Evolutionary conservation across 2,888 invertebrate genomes (phyloP).

Genomic region (Sminthurinus aureus): DNA sequence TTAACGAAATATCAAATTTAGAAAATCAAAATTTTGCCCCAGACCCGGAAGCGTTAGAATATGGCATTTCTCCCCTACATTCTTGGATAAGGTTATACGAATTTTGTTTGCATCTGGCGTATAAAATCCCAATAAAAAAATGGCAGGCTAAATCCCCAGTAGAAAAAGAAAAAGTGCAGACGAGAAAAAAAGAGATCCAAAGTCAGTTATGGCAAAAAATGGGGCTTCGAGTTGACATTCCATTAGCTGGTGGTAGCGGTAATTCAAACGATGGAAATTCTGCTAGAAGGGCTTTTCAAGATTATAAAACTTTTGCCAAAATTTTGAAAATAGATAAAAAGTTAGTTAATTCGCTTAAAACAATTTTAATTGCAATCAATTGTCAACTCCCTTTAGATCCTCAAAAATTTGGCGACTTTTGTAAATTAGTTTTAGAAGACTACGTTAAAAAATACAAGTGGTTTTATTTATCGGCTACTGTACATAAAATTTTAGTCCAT

Average conservation of each 20-base stretch:
- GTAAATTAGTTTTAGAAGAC: background rate
- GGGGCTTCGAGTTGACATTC: conserved; percentile 7
- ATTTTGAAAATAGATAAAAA: background rate
- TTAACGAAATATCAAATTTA: background rate
- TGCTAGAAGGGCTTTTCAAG: conserved; percentile 1
- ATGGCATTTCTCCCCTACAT: conserved; percentile 17
- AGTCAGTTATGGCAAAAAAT: background rate
- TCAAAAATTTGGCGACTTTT: conserved; percentile 11
- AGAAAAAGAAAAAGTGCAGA: background rate
- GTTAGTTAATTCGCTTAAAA: background rate
- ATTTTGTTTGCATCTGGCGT: conserved; percentile 1
- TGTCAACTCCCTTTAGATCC: background rate
- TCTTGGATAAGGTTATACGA: conserved; percentile 5
- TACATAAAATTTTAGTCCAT: conserved; percentile 29
- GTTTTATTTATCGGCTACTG: conserved; percentile 6
- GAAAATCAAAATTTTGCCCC: background rate
- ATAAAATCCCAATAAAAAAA: background rate
- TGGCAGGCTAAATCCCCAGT: background rate
- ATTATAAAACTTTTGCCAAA: background rate
- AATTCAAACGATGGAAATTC: conserved; percentile 10
- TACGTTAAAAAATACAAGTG: background rate
- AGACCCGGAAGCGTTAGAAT: background rate
- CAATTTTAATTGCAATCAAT: background rate
- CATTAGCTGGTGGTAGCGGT: background rate
- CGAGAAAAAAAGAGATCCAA: background rate